Evolutionary conservation across 2,113 vertebrate genomes (phyloP).

Genomic region (Tiliqua scincoides): DNA sequence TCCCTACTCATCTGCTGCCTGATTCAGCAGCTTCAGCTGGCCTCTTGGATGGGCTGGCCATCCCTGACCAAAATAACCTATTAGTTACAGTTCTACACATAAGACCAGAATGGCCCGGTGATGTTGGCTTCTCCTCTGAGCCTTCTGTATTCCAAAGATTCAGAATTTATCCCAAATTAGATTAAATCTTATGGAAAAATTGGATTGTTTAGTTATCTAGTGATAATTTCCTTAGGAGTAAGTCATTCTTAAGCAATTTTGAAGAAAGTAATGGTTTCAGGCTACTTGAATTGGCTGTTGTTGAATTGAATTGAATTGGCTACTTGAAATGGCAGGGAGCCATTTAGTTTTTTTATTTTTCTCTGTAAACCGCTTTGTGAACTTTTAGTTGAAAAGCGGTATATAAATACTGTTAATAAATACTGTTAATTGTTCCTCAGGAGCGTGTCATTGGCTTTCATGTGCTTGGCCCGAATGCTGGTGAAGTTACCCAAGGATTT

Average conservation of each 20-base stretch:
- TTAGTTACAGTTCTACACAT: neutral
- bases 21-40: no score
- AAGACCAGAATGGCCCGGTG: neutral
- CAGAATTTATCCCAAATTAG: neutral
- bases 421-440: no score
- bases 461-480: conserved; percentile 83
- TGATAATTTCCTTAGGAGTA: neutral
- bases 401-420: no score
- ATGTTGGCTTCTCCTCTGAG: neutral
- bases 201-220: neutral
- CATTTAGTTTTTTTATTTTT: no score
- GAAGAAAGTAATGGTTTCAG: conserved; percentile 19
- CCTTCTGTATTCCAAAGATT: neutral
- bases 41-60: no score
- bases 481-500: conserved; percentile 87
- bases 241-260: rapidly evolving
- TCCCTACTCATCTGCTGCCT: no score
- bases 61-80: no score
- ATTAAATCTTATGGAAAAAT: conserved; percentile 5
- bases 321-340: no score
- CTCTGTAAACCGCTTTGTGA: no score
- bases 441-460: conserved; percentile 86
- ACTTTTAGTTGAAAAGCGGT: no score
- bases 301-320: no score
- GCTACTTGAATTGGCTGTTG: conserved; percentile 25